Evolutionary conservation across 1,140 invertebrate species (phyloP), one percentile per base, ranked within the genome.

Genomic region (Zaprionus ghesquierei): DNA sequence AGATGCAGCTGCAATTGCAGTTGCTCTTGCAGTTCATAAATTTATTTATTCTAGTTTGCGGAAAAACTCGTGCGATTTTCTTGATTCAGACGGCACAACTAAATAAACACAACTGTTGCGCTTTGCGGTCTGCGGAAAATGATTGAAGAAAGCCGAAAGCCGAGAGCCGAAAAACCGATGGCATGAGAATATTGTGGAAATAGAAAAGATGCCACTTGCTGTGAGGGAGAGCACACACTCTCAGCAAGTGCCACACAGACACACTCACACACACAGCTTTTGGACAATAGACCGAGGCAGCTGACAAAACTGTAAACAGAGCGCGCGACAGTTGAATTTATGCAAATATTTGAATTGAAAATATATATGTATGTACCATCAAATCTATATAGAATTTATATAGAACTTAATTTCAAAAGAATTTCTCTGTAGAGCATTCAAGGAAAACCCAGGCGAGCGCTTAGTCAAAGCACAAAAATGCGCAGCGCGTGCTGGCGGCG

Each of bases 81-180:
- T 56, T 53, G 75, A 76, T 81, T 86, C 66, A 73, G 75, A 75
- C 78, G 58, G 81, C 77, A 51, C 81, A 74, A 80, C 78, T 81
- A 86, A 86, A 86, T 54, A 87, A 81, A 86, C 69, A 87, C 79
- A 87, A 87, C 79, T 87, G 82, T 71, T 58, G 56, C 65, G 44
- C 46, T 18, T 46, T 49, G 61, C 55, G 62, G 20, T 27, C 68
- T 68, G 77, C 64, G 68, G 58, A 86, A 81, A 86, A 84, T 76
- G 38, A 84, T 84, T 84, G 76, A 79, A 64, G 63, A 69, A 79
- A 79, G 59, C 56, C 58, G 22, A 58, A 35, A 60, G 49, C 65
- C 68, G 60, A 71, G 44, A 50, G 31, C 55, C 46, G 69, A 58
- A 22, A 44, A 13, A n/a, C 31, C 20, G 56, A 71, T 46, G 38